Evolutionary conservation across 2,113 vertebrate genomes (phyloP), one percentile per base, ranked within the genome.

Genomic region (Bothrops jararaca): DNA sequence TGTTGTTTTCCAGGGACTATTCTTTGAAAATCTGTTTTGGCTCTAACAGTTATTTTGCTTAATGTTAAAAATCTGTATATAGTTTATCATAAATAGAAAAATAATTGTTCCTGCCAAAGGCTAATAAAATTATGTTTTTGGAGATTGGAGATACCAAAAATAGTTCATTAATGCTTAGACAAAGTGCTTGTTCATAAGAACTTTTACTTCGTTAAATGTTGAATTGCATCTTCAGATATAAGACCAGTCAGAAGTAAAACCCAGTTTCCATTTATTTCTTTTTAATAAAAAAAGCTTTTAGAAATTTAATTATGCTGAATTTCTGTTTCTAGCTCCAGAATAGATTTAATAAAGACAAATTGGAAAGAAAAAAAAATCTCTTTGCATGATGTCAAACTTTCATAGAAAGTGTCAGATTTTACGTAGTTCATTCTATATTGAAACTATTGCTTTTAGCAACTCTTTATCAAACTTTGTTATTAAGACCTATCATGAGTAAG

Each of bases 51-150:
- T 86, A 89, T 0, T 0, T 42, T 86, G 92, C 1, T 88, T 89
- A 45, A 7, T 86, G 7, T 0, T 92, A 57, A 64, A 60, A 26
- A 23, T 69, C 0, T 15, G 88, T 93, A 52, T 54, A 22, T 54
- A 50, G 29, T 24, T 96, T 42, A 12, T 23, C 48, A 13, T 89
- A 50, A 92, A 13, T 1, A 0, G 11, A 88, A 94, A 57, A 22
- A 39, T 89, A 93, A 42, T 91, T 93, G 93, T 26, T n/a, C 87
- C 69, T 85, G 52, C 86, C 11, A 54, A 94, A 80, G 23, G 29
- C 57, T n/a, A 94, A 1, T n/a, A 91, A 69, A 94, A 91, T 87
- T 56, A 91, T 53, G 29, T 58, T 80, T 94, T 93, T 90, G 26
- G 85, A 52, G 20, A 34, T 29, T 64, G 15, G 0, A 0, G 10